These are phyloP conservation scores for Drosophila nasuta DNA, from an alignment of 1,140 invertebrate species.

Conservation along the genomic window DNA sequence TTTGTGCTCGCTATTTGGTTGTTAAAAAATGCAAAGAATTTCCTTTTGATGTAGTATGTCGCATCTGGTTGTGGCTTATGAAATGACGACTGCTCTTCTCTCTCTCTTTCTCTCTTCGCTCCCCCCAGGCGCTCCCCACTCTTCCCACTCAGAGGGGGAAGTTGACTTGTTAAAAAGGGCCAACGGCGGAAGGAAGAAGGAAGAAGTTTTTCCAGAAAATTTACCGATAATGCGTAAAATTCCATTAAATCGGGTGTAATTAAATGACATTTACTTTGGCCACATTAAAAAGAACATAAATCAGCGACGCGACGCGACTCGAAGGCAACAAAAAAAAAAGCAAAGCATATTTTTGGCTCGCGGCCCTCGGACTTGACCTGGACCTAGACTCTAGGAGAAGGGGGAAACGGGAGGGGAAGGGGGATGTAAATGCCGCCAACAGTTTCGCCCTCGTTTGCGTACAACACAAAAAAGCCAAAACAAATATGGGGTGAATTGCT, in stretches of 20 bases:
- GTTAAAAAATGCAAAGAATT: constrained; percentile 60
- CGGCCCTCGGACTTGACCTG: constrained; percentile 27
- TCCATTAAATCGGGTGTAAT: constrained; percentile 83
- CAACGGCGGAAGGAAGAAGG: constrained; percentile 18
- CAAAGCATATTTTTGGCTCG: constrained; percentile 64
- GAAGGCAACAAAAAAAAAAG: not conserved
- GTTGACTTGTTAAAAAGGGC: constrained; percentile 60
- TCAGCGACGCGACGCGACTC: constrained; percentile 54
- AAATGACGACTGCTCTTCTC: not conserved
- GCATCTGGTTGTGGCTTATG: constrained; percentile 34
- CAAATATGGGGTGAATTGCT: constrained; percentile 81
- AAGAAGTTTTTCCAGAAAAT: constrained; percentile 54
- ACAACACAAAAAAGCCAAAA: constrained; percentile 58
- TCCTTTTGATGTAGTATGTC: constrained; percentile 70
- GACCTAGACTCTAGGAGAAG: constrained; percentile 1
- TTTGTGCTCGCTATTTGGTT: not conserved
- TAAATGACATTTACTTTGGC: constrained; percentile 82
- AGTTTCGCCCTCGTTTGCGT: constrained; percentile 70
- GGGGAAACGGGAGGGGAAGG: not conserved
- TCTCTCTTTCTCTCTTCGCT: too few species aligned
- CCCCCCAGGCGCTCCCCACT: constrained; percentile 1
- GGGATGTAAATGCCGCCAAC: constrained; percentile 20
- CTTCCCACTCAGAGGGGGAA: not conserved
- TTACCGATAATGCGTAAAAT: constrained; percentile 81
- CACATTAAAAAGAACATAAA: constrained; percentile 82